phyloP scores from a whole-genome alignment of 2,797 vertebrate species.

The Falco concolor region DNA sequence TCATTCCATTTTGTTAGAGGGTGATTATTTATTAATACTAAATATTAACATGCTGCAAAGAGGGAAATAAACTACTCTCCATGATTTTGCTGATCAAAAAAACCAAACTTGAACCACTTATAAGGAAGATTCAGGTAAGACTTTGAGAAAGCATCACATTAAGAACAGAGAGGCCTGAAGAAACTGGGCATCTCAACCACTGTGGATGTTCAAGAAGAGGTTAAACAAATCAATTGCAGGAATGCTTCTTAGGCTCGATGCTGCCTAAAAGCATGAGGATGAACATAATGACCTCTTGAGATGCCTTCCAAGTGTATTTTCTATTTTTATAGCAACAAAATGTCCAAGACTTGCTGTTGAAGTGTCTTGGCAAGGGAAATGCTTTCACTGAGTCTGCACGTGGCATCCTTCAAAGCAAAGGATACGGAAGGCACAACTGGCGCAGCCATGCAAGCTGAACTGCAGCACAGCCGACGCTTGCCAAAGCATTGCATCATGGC shows the following conservation, averaged over 20 bases:
- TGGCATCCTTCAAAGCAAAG: not conserved
- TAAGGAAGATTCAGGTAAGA: not conserved
- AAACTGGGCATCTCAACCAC: not conserved
- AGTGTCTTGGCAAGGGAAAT: not conserved
- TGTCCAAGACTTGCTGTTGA: not conserved
- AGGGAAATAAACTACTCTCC: not conserved
- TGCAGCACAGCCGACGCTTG: not conserved
- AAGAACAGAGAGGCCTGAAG: not conserved
- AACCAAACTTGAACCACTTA: not conserved
- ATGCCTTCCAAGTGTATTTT: not conserved
- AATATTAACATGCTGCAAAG: not conserved
- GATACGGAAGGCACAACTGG: not conserved
- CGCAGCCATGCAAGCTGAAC: not conserved
- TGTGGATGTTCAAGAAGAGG: not conserved
- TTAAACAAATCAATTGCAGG: not conserved
- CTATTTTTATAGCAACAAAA: not conserved
- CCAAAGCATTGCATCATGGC: not conserved
- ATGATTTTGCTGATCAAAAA: not conserved
- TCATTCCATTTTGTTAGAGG: not conserved
- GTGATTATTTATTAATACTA: not conserved
- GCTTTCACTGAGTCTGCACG: not conserved
- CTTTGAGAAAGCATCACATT: not conserved
- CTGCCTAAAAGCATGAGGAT: not conserved
- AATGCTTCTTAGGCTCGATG: not conserved
- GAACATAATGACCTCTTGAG: not conserved